These are phyloP conservation scores for Taurulus bubalis DNA, from an alignment of 2,113 vertebrate genomes.

Conservation along the genomic window DNA sequence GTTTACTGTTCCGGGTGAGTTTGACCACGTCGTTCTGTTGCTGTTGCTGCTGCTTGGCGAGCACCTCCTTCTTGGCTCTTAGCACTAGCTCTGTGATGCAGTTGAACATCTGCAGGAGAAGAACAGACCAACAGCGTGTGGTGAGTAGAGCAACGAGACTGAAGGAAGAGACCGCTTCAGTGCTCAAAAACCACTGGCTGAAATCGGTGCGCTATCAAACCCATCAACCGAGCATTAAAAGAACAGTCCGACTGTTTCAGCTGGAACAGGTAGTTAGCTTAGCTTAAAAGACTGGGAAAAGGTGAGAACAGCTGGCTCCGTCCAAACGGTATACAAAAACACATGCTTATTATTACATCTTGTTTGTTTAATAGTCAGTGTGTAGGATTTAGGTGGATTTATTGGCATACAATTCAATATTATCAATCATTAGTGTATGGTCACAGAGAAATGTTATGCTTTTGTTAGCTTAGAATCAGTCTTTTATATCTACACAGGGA, in stretches of 20 bases:
- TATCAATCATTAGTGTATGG: too few relatives aligned
- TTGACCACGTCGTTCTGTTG: slow-evolving; percentile 99
- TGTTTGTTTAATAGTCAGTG: background rate
- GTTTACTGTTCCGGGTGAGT: slow-evolving; percentile 98
- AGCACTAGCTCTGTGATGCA: slow-evolving; percentile 99
- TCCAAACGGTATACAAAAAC: background rate
- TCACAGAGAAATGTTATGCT: too few relatives aligned
- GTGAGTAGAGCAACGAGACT: background rate
- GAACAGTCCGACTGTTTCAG: too few relatives aligned
- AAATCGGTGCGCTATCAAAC: too few relatives aligned
- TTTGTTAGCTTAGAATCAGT: too few relatives aligned
- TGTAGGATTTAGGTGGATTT: background rate
- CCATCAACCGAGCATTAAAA: too few relatives aligned
- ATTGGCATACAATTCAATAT: background rate
- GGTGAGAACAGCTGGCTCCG: background rate
- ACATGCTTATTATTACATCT: background rate
- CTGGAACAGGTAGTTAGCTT: too few relatives aligned
- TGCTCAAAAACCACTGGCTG: too few relatives aligned
- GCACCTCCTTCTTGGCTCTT: slow-evolving; percentile 97
- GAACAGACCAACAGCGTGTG: background rate
- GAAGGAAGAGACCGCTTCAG: background rate
- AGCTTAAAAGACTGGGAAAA: background rate
- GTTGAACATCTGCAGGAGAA: slow-evolving; percentile 94
- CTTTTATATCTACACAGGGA: too few relatives aligned
- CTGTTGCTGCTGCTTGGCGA: slow-evolving; percentile 97